Conservation (phyloP, 2,888 invertebrate genomes). For the Epistrophe grossulariae region DNA sequence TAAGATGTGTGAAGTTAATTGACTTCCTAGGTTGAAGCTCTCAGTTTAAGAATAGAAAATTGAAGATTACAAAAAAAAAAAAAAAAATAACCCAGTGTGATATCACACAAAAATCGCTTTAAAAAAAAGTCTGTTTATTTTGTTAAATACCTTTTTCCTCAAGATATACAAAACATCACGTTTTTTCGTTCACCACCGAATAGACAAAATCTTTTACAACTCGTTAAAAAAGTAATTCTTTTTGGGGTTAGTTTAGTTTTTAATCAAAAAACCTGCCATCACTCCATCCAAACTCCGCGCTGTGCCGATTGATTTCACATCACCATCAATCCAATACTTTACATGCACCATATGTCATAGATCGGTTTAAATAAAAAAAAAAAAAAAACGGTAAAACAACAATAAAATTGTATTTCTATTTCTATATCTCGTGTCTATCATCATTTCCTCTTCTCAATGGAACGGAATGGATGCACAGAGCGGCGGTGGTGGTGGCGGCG, state of each 20-base stretch:
- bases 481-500: background rate
- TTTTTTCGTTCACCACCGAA: background rate
- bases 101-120: too few species aligned
- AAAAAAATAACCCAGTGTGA: too few species aligned
- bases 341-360: conserved; percentile 38
- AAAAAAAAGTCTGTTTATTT: too few species aligned
- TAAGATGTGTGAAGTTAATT: background rate
- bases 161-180: background rate
- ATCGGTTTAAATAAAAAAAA: background rate
- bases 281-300: conserved; percentile 16
- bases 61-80: too few species aligned
- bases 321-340: background rate
- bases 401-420: conserved; percentile 25
- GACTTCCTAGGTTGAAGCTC: too few species aligned
- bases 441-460: background rate
- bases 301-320: conserved; percentile 37
- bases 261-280: background rate
- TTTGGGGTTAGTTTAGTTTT: background rate
- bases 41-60: background rate
- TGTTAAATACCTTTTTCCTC: background rate
- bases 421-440: background rate
- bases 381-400: conserved; percentile 19
- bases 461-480: background rate
- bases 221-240: background rate
- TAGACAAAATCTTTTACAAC: background rate